Percentiles rank a stretch among this genome's conserved stretches.
Evolutionary conservation across 2,797 vertebrate species (phyloP).

Genomic region (Pogoniulus pusillus): DNA sequence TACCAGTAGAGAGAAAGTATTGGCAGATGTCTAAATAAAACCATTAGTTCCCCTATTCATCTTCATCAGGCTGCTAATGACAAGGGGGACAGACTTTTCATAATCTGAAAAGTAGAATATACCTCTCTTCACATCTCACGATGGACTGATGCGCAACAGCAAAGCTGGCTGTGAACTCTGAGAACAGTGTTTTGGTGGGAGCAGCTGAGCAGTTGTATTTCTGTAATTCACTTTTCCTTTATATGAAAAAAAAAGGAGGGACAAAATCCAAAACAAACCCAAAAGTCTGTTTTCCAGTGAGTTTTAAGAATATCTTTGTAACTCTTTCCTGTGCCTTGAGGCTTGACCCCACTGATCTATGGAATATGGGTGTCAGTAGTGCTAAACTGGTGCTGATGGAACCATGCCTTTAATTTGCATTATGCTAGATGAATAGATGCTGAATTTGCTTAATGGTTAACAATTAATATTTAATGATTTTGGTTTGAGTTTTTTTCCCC

Average conservation of each 20-base stretch:
- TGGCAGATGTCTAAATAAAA: constrained; percentile 36
- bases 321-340: not conserved
- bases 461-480: not conserved
- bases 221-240: not conserved
- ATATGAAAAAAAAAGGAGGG: not conserved
- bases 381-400: not conserved
- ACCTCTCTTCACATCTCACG: not conserved
- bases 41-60: not conserved
- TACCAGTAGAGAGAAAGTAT: not conserved
- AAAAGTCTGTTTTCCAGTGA: not conserved
- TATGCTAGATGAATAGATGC: not conserved
- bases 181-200: not conserved
- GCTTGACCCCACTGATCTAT: not conserved
- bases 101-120: not conserved
- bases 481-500: not conserved
- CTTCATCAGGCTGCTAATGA: constrained; percentile 5
- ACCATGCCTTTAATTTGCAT: not conserved
- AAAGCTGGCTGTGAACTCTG: not conserved
- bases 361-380: not conserved
- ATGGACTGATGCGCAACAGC: not conserved
- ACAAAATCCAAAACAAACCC: not conserved
- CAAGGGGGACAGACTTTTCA: not conserved
- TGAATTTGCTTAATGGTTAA: not conserved
- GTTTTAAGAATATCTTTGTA: not conserved
- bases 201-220: not conserved